Evolutionary conservation across 2,888 invertebrate genomes (phyloP), one percentile per base, ranked within the genome.

Genomic region (Andrena marginata): DNA sequence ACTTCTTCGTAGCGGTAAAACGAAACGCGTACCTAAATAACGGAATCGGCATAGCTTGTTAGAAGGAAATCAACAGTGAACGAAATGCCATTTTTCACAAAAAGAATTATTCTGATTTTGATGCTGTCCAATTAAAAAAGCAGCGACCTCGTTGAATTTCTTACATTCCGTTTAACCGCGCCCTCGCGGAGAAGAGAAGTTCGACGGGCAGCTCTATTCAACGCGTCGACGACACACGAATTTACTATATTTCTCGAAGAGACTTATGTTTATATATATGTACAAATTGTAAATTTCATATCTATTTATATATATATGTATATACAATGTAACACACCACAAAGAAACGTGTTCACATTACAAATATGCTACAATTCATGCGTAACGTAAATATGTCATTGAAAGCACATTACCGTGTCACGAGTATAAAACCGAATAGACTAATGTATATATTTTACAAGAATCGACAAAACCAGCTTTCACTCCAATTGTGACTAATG

Each of bases 241-340:
- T 82, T 82, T 63, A 31, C 60, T 76, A 33, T 31, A 82, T 68
- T 74, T 71, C 51, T 70, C 49, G 7, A 77, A 56, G 35, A 76
- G 71, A 84, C 73, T 71, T 85, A 84, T 51, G 62, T 29, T 77
- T 85, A 81, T 67, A 78, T 54, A 71, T 87, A 87, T 87, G 67
- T 87, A 87, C 84, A 87, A 87, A 87, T 87, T 71, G 78, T 84
- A 76, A 70, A 86, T 77, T 84, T 80, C 56, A 80, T 65, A 56
- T 56, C 42, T 42, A 33, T 72, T 77, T 81, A 78, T 67, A 74
- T 80, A 78, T 78, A 82, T 82, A 77, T 26, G 68, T 79, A 80
- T 77, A 82, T 80, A 84, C 78, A 85, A 85, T 73, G 70, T 83
- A 82, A 70, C 64, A 67, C 72, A 82, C 78, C 78, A 73, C 67